Evolutionary conservation across 1,140 invertebrate species (phyloP).

Genomic region (Drosophila grimshawi): DNA sequence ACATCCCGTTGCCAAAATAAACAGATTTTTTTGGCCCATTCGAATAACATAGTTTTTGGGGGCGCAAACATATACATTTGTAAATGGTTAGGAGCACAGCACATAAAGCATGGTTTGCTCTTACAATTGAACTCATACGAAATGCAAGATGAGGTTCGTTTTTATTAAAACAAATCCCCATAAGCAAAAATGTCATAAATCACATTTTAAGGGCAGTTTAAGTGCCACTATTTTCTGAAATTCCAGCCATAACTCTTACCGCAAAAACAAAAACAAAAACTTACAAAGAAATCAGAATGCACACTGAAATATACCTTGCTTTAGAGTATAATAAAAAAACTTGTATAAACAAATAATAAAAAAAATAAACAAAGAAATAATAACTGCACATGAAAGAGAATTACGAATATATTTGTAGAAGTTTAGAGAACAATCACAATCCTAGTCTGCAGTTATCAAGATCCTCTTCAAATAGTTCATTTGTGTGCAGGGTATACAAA

Average conservation of each 20-base stretch:
- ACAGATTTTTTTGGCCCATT: not conserved
- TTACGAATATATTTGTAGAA: not conserved
- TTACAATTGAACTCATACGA: slow-evolving; percentile 21
- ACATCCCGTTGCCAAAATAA: slow-evolving; percentile 16
- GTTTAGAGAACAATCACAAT: too few species aligned
- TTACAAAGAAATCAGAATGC: not conserved
- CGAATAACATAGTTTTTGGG: slow-evolving; percentile 38
- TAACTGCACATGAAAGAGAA: not conserved
- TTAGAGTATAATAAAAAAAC: not conserved
- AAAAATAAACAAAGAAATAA: not conserved
- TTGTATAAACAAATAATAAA: not conserved
- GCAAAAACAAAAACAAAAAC: not conserved
- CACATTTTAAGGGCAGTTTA: slow-evolving; percentile 9
- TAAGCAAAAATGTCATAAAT: slow-evolving; percentile 35
- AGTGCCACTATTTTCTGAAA: slow-evolving; percentile 21
- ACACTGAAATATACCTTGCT: slow-evolving; percentile 11
- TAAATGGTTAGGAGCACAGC: not conserved
- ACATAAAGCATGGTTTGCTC: not conserved
- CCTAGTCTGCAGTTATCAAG: not conserved
- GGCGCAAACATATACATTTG: not conserved
- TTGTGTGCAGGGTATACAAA: slow-evolving; percentile 19
- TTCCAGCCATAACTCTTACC: slow-evolving; percentile 14
- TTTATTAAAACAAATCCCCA: not conserved
- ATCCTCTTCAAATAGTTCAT: not conserved
- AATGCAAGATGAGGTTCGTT: not conserved